Base-by-base conservation (phyloP, 2,888 invertebrate genomes). In the Scaptomyza parva region DNA sequence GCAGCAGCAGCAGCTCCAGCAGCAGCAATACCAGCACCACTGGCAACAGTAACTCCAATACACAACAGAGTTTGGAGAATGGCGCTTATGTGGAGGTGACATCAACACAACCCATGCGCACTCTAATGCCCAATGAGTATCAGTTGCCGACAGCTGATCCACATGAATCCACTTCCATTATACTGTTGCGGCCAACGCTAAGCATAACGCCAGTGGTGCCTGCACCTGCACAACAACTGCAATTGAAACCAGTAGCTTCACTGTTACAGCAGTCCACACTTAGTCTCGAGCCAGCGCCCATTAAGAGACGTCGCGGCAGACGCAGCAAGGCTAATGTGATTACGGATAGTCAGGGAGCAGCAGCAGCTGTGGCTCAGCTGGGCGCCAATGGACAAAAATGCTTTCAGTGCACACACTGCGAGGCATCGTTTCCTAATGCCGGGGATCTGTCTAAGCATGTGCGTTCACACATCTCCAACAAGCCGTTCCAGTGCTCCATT, bases 401-500 rank as follows among this genome's bases (percentile, higher is more conserved):
- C 55, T 91, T 92, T 59, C 92, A 92, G 61, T 91, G 91, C 63
- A 81, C 90, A 0, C 91, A 91, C 54, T 92, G 92, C 50, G 92
- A 92, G 48, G 90, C 88, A 0, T 91, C 91, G 4, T 92, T 91
- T 59, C 89, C 85, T 3, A 92, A 90, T 64, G 92, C 92, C 44
- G 92, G 92, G 0, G 92, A 92, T 77, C 82, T 92, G n/a, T 92
- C 92, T 1, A 92, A 91, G 67, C 92, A 92, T 53, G 92, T 92
- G 3, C 90, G 92, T 2, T 92, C 91, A 18, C 92, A 92, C 69
- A 92, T 92, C 26, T 88, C 90, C 14, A 91, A 92, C 59, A 92
- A 91, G 69, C 92, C 92, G 2, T 92, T 91, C 65, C 91, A 91
- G 63, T 92, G 92, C 69, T 90, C 90, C 9, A 92, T 92, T 44